A percentile compares a stretch with the other conserved stretches of the same genome.
Conservation (phyloP, 1,140 invertebrate genomes). For the Cecropterus lyciades region DNA sequence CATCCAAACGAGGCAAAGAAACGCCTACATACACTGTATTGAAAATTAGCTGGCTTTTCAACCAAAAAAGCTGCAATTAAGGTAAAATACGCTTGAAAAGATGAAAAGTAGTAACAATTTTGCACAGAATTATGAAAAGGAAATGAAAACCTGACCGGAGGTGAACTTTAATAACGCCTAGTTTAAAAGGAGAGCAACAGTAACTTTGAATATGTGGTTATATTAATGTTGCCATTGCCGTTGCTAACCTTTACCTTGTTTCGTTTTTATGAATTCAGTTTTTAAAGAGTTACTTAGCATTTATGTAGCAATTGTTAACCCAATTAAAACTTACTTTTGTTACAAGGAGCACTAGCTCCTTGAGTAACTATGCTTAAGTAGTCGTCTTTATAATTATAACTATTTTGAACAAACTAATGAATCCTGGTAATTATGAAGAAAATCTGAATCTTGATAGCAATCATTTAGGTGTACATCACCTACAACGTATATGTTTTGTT, state of each 20-base stretch:
- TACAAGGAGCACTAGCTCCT: no score
- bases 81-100: constrained; percentile 9
- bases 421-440: no score
- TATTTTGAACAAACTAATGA: no score
- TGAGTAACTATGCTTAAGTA: no score
- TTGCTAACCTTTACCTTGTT: constrained; percentile 3
- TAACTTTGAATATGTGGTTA: constrained; percentile 15
- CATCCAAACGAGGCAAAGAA: constrained; percentile 18
- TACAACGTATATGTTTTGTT: no score
- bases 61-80: constrained; percentile 27
- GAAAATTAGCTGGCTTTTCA: constrained; percentile 23
- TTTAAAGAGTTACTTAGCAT: background rate
- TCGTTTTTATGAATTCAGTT: background rate
- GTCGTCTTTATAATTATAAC: no score
- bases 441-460: no score
- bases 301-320: no score
- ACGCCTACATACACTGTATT: constrained; percentile 5
- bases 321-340: no score
- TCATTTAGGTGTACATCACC: no score
- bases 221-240: constrained; percentile 18
- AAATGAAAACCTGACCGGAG: constrained; percentile 25
- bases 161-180: constrained; percentile 20
- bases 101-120: constrained; percentile 6
- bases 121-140: constrained; percentile 17
- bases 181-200: constrained; percentile 16